Conservation (phyloP, 2,888 invertebrate genomes). For the Acronicta leporina region DNA sequence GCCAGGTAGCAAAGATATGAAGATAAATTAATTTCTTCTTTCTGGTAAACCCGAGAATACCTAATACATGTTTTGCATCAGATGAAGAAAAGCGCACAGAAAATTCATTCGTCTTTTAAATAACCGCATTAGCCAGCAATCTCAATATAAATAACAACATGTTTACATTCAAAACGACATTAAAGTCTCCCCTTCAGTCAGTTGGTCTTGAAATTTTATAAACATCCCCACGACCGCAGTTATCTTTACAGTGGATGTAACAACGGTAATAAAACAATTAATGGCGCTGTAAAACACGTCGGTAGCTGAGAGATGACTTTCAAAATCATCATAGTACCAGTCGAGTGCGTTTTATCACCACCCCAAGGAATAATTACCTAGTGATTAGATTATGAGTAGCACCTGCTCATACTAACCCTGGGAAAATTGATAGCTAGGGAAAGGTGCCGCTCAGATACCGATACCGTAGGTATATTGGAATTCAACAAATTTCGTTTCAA, state of each 20-base stretch:
- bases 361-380: constrained; percentile 54
- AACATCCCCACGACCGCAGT: constrained; percentile 78
- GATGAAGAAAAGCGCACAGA: background rate
- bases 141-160: constrained; percentile 18
- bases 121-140: constrained; percentile 11
- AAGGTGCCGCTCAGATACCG: constrained; percentile 35
- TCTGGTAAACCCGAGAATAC: too few relatives aligned
- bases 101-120: background rate
- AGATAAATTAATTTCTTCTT: too few relatives aligned
- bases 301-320: constrained; percentile 71
- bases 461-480: constrained; percentile 57
- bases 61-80: too few relatives aligned
- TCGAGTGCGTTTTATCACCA: constrained; percentile 68
- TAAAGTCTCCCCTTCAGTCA: constrained; percentile 55
- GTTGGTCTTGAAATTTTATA: constrained; percentile 66
- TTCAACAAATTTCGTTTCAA: constrained; percentile 29
- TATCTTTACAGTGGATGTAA: constrained; percentile 80
- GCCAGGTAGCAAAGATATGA: too few relatives aligned
- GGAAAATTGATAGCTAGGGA: constrained; percentile 60
- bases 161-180: constrained; percentile 47
- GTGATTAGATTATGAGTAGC: constrained; percentile 59
- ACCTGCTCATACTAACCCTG: constrained; percentile 69
- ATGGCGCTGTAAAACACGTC: constrained; percentile 79
- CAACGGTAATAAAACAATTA: constrained; percentile 82
- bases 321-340: constrained; percentile 63